Base-by-base conservation (phyloP, 1,140 invertebrate genomes). In the Diorhabda carinulata region DNA sequence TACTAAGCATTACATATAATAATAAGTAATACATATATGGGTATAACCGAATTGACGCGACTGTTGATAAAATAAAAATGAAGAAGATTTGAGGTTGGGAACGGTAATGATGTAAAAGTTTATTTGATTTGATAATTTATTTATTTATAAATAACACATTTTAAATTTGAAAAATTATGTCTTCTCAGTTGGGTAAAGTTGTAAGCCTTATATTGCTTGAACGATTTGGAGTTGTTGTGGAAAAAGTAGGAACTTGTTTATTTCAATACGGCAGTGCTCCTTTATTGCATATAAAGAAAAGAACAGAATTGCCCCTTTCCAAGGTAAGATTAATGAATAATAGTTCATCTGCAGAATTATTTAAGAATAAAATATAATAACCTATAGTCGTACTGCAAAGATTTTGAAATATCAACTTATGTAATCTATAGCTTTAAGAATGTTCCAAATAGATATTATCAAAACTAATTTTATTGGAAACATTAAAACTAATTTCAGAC, bases 171-270 rank as follows among this genome's bases (percentile, higher is more conserved):
- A 56, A 6, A 60, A 67, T 52, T 45, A 92, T 92, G 91, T 89
- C 89, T 43, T 80, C 84, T 64, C 85, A 89, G 71, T 84, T 86
- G 63, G 86, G 87, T 9, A 87, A 88, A 76, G 81, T 92, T 43
- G 86, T 91, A 74, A 89, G 86, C 3, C 81, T 86, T 68, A 87
- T 94, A 73, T 81, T 93, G 41, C 79, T 83, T 43, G 88, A 93
- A 81, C 87, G 90, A 78, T 93, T 92, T 82, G 92, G 92, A 40
- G 82, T 87, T 71, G 86, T 89, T 67, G 87, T 92, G 2, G 85
- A 90, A 77, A 82, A 84, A 76, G 88, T 94, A 5, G 89, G 85
- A 4, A 81, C 85, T 64, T 86, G 87, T 81, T 83, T 93, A 68
- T 87, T 89, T 76, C 84, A 85, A 72, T 86, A 86, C 76, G 88